Evolutionary conservation across 2,113 vertebrate species (phyloP).

Genomic region (Lathamus discolor): DNA sequence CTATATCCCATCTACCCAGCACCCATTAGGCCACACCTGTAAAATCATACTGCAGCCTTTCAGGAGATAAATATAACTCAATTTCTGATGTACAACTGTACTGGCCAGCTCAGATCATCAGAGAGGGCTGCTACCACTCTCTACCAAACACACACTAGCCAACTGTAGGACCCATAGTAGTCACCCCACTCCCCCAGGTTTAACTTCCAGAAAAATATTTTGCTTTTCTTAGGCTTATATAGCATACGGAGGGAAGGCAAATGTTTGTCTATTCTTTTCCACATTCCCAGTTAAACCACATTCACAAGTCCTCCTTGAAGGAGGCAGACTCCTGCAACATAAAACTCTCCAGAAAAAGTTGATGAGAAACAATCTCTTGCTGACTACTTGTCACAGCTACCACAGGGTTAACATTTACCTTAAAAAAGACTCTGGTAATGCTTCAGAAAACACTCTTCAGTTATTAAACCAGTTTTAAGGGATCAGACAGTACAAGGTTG

Average conservation of each 20-base stretch:
- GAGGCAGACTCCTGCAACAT: rapidly evolving
- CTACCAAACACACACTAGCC: background rate
- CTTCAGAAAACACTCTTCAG: background rate
- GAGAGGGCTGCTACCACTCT: background rate
- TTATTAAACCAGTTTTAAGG: background rate
- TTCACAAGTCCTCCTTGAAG: background rate
- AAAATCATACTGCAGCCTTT: background rate
- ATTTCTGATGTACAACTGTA: background rate
- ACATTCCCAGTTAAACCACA: background rate
- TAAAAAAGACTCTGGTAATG: background rate
- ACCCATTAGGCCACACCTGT: background rate
- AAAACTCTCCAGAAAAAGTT: background rate
- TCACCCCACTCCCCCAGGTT: background rate
- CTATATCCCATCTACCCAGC: background rate
- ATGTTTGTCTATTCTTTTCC: background rate
- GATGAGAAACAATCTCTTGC: background rate
- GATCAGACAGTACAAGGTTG: background rate
- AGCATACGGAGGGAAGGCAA: background rate
- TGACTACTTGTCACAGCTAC: background rate
- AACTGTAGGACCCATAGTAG: background rate
- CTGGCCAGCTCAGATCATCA: background rate
- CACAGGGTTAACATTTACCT: background rate
- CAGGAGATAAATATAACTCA: background rate
- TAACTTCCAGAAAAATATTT: background rate
- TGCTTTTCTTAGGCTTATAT: background rate